Percentiles rank a stretch among this genome's conserved stretches.
phyloP scores from a whole-genome alignment of 2,113 vertebrate species.

The Eretmochelys imbricata region DNA sequence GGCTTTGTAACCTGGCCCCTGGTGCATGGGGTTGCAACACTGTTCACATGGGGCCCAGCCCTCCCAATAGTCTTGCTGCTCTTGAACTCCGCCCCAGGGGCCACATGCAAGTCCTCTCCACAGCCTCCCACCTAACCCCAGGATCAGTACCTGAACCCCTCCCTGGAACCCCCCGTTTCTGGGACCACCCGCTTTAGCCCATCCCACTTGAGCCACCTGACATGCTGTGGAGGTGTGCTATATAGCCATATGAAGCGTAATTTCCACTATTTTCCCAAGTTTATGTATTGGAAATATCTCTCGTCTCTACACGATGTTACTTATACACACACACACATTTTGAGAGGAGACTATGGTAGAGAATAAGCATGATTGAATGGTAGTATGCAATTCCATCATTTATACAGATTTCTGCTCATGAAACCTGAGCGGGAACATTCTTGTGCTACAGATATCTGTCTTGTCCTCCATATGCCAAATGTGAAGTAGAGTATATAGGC shows the following conservation, averaged over 20 bases:
- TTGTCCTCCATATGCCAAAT: rapidly evolving
- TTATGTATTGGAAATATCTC: background rate
- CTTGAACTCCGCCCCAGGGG: background rate
- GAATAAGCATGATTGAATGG: background rate
- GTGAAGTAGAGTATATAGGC: rapidly evolving
- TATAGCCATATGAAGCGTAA: background rate
- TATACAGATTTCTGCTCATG: background rate
- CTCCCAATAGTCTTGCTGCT: background rate
- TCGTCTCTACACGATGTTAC: rapidly evolving
- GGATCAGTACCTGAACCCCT: background rate
- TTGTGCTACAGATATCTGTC: background rate
- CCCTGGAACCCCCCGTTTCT: background rate
- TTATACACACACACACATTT: background rate
- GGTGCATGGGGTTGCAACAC: background rate
- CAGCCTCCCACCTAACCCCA: background rate
- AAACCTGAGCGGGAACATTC: background rate
- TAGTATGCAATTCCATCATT: background rate
- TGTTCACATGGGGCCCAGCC: background rate
- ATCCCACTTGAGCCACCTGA: background rate
- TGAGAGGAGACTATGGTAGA: background rate
- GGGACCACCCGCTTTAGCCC: background rate
- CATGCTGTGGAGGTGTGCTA: background rate
- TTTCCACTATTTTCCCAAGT: background rate
- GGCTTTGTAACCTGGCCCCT: background rate
- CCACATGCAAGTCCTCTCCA: background rate